Base-by-base conservation (phyloP, 2,888 invertebrate species). In the Watsonalla cultraria region DNA sequence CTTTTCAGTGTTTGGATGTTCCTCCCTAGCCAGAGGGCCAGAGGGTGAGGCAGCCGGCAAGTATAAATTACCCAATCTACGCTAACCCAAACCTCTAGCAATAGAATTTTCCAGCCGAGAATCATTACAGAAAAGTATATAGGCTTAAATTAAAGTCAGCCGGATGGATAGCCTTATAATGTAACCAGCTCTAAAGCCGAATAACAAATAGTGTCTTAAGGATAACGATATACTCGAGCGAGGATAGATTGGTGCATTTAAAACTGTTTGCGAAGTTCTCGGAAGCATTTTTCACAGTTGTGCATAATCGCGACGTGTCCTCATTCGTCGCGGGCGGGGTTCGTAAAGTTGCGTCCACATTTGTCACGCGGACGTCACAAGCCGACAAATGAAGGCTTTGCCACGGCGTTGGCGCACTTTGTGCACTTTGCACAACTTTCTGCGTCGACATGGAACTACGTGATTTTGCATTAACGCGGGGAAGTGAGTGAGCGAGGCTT, bases 381-480 rank as follows among this genome's bases (percentile, higher is more conserved):
- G 87, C 79, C 90, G 89, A 91, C 91, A 91, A 90, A 91, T 91
- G 90, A 91, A 89, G 90, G 89, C 90, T 87, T 89, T 86, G 82
- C 86, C 78, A 79, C 81, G 82, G 78, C 78, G 82, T 82, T 84
- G 80, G 82, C 85, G 81, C 83, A 87, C 89, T 87, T 86, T 88
- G 87, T 88, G 86, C 90, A 88, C 88, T 86, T 86, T 84, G 79
- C 85, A 82, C 82, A 88, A 88, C 83, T 88, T 87, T 88, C 86
- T 83, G 82, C 83, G 79, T 78, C 81, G 85, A 84, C 86, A 82
- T 84, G 80, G 75, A 85, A 83, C 87, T 87, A 86, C 88, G 89
- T 87, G 89, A 85, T 83, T 83, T 81, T 83, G 90, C 87, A 89
- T 90, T 89, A 89, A 87, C 84, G 82, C 77, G 71, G 76, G 66